phyloP scores from a whole-genome alignment of 2,797 vertebrate genomes.

The Botia almorhae region DNA sequence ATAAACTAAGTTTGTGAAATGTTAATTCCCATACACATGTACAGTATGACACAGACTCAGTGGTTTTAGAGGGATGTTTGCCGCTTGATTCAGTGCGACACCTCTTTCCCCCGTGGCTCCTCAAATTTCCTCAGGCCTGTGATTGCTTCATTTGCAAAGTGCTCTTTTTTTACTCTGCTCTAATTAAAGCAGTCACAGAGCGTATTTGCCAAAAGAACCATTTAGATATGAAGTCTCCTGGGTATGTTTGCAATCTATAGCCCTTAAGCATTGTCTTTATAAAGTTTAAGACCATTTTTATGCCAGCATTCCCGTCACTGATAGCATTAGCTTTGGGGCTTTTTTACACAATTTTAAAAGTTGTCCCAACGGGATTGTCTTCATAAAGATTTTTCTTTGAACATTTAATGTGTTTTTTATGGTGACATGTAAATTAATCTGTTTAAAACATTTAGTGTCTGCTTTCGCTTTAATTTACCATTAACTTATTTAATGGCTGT shows the following conservation, averaged over 20 bases:
- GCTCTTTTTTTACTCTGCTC: constrained; percentile 44
- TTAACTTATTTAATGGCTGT: not conserved
- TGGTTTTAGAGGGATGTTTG: no score
- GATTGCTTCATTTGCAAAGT: constrained; percentile 61
- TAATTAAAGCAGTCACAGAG: constrained; percentile 61
- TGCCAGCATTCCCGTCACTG: constrained; percentile 30
- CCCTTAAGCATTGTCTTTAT: constrained; percentile 44
- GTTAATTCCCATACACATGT: no score
- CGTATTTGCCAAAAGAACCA: constrained; percentile 56
- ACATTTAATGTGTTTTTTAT: not conserved
- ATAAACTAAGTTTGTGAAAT: not conserved
- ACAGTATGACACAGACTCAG: no score
- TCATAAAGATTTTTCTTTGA: not conserved
- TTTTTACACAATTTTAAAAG: constrained; percentile 29
- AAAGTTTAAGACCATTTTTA: constrained; percentile 39
- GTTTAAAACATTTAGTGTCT: not conserved
- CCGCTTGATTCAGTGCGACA: constrained; percentile 20
- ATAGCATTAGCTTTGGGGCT: not conserved
- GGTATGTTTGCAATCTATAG: constrained; percentile 29
- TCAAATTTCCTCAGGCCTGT: constrained; percentile 42
- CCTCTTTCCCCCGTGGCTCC: constrained; percentile 18
- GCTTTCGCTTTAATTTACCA: not conserved
- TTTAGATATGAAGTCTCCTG: constrained; percentile 57
- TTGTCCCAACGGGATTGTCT: not conserved
- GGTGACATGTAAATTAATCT: not conserved